These are phyloP conservation scores for Dasyurus viverrinus DNA, from an alignment of 2,113 vertebrate species.

Conservation along the genomic window DNA sequence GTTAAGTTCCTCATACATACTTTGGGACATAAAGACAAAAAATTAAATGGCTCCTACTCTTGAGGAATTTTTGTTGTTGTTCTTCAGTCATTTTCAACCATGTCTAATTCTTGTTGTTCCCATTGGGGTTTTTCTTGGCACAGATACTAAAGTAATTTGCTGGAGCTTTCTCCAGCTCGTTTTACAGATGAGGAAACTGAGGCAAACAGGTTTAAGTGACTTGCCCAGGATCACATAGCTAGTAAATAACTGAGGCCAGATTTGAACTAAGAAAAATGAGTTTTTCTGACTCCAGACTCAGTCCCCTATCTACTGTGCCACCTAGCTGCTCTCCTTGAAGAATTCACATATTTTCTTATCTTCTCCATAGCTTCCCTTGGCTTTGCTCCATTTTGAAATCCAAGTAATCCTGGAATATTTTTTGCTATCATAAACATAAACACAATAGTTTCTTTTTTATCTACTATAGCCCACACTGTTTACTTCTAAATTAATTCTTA, in stretches of 20 bases:
- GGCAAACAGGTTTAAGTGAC: not conserved
- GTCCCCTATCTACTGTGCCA: no score
- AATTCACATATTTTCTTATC: not conserved
- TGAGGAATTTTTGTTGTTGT: not conserved
- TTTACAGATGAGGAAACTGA: not conserved
- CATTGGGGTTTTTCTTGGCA: not conserved
- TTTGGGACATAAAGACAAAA: not conserved
- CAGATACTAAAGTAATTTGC: not conserved
- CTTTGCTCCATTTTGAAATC: constrained; percentile 24
- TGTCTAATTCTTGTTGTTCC: not conserved
- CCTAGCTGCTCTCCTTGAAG: no score
- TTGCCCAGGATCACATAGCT: no score
- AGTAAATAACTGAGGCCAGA: no score
- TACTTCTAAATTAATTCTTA: no score
- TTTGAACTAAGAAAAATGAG: no score
- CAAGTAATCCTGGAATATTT: no score
- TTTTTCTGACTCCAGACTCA: no score
- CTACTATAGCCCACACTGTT: no score
- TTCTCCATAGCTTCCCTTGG: not conserved
- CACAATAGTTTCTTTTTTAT: no score
- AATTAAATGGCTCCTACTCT: not conserved
- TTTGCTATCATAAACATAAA: no score
- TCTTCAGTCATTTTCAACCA: not conserved
- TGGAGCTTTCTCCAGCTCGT: not conserved
- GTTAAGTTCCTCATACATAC: not conserved